These are phyloP conservation scores for Spilosoma lubricipeda DNA, from an alignment of 2,888 invertebrate species.

Conservation along the genomic window DNA sequence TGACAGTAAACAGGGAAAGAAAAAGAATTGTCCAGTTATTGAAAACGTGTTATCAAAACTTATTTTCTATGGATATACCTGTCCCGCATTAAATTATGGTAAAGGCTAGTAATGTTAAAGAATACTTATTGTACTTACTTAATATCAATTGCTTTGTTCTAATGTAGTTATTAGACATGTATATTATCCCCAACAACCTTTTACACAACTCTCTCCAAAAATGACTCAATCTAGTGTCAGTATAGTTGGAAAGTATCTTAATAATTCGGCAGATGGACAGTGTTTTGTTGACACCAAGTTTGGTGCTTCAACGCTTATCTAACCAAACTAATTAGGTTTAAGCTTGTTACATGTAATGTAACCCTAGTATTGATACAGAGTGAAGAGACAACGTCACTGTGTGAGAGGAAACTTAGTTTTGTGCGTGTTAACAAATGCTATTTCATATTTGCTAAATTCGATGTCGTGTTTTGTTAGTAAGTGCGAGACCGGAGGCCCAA, in stretches of 20 bases:
- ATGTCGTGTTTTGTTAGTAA: too few relatives aligned
- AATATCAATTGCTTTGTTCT: background rate
- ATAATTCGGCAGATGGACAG: slow-evolving; percentile 15
- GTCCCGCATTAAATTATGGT: too few relatives aligned
- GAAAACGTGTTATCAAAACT: too few relatives aligned
- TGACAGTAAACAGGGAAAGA: too few relatives aligned
- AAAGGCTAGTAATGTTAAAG: too few relatives aligned
- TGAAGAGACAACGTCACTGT: background rate
- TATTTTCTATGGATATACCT: too few relatives aligned
- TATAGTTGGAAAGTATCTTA: background rate
- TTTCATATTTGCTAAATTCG: background rate
- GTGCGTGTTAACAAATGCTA: background rate
- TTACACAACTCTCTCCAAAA: background rate
- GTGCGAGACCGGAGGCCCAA: too few relatives aligned
- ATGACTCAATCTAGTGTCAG: background rate
- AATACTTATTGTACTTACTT: background rate
- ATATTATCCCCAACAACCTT: background rate
- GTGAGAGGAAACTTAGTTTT: background rate
- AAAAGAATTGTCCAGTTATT: too few relatives aligned
- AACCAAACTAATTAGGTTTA: slow-evolving; percentile 46
- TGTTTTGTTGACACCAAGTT: slow-evolving; percentile 36
- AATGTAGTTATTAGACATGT: background rate
- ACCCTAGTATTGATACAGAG: background rate
- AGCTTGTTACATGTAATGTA: slow-evolving; percentile 27
- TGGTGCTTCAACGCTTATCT: slow-evolving; percentile 23